Conservation (phyloP, 2,888 invertebrate genomes). For the Apodemia zela region DNA sequence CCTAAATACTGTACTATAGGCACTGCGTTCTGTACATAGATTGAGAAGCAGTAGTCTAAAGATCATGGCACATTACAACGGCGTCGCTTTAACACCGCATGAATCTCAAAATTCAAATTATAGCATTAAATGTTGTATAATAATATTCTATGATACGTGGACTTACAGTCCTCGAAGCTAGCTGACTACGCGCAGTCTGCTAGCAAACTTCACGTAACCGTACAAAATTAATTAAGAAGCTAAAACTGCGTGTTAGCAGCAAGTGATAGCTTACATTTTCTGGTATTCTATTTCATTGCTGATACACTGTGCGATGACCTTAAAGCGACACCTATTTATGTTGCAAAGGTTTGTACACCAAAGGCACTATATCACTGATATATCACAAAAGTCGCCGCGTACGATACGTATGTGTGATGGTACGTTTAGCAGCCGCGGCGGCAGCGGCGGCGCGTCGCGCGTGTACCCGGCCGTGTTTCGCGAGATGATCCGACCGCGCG, state of each 20-base stretch:
- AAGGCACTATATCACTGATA: background rate
- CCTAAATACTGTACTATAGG: background rate
- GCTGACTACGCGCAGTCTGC: no score
- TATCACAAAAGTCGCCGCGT: constrained; percentile 46
- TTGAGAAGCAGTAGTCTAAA: background rate
- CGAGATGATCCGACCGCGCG: constrained; percentile 95
- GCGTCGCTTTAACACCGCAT: background rate
- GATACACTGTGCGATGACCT: background rate
- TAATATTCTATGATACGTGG: no score
- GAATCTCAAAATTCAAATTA: no score
- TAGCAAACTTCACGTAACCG: no score
- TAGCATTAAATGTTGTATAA: no score
- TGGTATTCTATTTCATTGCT: no score
- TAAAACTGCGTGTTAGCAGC: no score
- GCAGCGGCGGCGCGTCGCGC: constrained; percentile 79
- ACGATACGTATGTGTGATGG: constrained; percentile 36
- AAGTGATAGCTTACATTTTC: no score
- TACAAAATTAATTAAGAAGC: no score
- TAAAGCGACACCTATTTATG: background rate
- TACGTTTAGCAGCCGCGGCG: constrained; percentile 42
- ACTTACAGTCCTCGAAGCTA: no score
- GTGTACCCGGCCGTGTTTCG: constrained; percentile 94
- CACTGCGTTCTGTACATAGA: background rate
- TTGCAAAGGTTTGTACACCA: background rate
- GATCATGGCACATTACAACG: background rate